These are phyloP conservation scores for Oncopodura yosiiana DNA, from an alignment of 1,140 invertebrate genomes.

Conservation along the genomic window DNA sequence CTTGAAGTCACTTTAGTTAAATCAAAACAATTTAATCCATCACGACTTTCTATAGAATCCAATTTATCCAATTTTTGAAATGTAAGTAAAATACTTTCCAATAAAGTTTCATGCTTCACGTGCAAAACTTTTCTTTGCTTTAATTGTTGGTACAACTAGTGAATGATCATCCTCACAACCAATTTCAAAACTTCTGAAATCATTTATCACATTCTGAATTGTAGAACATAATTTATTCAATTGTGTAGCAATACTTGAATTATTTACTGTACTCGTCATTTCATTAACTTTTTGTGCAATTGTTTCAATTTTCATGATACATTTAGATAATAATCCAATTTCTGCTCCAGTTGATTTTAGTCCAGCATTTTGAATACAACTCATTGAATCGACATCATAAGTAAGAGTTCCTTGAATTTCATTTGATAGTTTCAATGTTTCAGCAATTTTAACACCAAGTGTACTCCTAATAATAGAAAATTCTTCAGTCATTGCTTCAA, in stretches of 20 bases:
- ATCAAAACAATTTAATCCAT: conserved; percentile 11
- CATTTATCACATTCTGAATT: background rate
- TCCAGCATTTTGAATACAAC: background rate
- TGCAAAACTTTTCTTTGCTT: too few relatives aligned
- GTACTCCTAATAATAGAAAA: background rate
- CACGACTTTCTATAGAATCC: background rate
- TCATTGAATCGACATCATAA: background rate
- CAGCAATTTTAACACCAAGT: background rate
- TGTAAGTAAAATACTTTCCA: conserved; percentile 20
- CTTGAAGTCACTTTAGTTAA: background rate
- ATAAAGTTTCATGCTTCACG: too few relatives aligned
- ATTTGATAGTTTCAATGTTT: background rate
- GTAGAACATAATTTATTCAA: background rate
- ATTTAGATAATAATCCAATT: background rate
- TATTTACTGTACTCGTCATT: background rate
- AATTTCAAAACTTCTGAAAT: background rate
- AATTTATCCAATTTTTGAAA: conserved; percentile 23
- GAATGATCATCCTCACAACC: background rate
- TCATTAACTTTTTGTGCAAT: background rate
- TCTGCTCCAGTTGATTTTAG: background rate
- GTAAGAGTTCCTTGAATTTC: conserved; percentile 1
- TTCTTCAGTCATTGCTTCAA: background rate
- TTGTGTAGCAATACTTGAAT: background rate
- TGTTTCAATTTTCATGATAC: too few relatives aligned
- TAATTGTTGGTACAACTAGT: background rate